Evolutionary conservation across 2,888 invertebrate species (phyloP).

Genomic region (Dinocampus coccinellae): DNA sequence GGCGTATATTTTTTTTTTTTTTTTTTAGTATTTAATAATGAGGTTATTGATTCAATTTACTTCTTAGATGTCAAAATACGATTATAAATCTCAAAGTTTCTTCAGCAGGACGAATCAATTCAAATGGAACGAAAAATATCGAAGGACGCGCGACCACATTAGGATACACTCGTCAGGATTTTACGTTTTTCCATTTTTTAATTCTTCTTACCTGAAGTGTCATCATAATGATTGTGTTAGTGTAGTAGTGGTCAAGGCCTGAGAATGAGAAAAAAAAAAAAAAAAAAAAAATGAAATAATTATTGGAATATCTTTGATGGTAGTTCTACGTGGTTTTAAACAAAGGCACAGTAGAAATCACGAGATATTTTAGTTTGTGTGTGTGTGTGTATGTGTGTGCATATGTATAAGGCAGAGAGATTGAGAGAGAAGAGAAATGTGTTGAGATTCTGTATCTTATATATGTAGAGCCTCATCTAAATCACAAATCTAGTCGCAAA

Average conservation of each 20-base stretch:
- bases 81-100: constrained; percentile 40
- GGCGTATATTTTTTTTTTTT: no score
- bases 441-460: neutral
- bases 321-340: constrained; percentile 41
- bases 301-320: constrained; percentile 4
- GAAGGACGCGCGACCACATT: constrained; percentile 40
- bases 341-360: constrained; percentile 39
- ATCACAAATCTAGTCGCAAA: constrained; percentile 63
- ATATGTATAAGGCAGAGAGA: neutral
- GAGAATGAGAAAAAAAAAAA: neutral
- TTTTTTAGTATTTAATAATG: no score
- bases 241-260: constrained; percentile 36
- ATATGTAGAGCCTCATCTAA: constrained; percentile 62
- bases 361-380: neutral
- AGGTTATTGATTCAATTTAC: constrained; percentile 45
- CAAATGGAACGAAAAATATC: constrained; percentile 46
- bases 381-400: neutral
- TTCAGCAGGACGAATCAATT: constrained; percentile 49
- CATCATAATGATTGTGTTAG: constrained; percentile 30
- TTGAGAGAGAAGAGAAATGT: neutral
- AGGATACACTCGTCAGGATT: neutral
- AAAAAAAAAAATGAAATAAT: no score
- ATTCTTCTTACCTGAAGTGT: constrained; percentile 40
- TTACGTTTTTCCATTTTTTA: constrained; percentile 10
- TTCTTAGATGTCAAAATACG: constrained; percentile 38